These are phyloP conservation scores for Ascidia mentula DNA, from an alignment of 23 tunicate genomes.

Conservation along the genomic window DNA sequence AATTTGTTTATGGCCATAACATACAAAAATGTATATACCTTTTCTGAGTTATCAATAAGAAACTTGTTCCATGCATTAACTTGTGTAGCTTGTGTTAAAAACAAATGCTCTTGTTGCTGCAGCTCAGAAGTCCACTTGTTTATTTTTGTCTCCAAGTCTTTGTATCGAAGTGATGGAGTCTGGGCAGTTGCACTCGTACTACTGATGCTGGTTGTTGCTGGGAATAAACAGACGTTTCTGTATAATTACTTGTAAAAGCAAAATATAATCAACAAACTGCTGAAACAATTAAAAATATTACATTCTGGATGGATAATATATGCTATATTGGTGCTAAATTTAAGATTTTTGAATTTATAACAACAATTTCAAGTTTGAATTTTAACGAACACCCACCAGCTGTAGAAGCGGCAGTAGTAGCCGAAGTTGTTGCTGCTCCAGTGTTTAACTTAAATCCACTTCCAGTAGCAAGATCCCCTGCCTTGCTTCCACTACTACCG, in stretches of 20 bases:
- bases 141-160: conserved; percentile 76
- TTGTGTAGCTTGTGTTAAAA: conserved; percentile 88
- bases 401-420: conserved; percentile 6
- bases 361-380: neutral
- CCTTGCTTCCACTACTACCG: neutral
- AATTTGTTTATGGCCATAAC: too few relatives aligned
- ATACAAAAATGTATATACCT: conserved; percentile 26
- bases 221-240: neutral
- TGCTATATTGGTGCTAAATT: too few relatives aligned
- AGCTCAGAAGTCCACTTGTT: conserved; percentile 89
- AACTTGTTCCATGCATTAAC: conserved; percentile 96
- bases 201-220: conserved; percentile 1
- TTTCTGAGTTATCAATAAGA: conserved; percentile 74
- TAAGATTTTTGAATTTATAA: neutral
- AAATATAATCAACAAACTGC: too few relatives aligned
- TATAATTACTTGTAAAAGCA: too few relatives aligned
- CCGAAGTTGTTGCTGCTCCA: neutral
- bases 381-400: conserved; percentile 12
- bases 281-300: too few relatives aligned
- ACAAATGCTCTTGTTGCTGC: conserved; percentile 86
- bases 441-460: conserved; percentile 5
- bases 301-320: too few relatives aligned
- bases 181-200: conserved; percentile 8
- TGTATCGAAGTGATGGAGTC: conserved; percentile 52
- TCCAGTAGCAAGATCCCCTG: neutral